Evolutionary conservation across 1,140 invertebrate species (phyloP).

Genomic region (Antheraea mylitta): DNA sequence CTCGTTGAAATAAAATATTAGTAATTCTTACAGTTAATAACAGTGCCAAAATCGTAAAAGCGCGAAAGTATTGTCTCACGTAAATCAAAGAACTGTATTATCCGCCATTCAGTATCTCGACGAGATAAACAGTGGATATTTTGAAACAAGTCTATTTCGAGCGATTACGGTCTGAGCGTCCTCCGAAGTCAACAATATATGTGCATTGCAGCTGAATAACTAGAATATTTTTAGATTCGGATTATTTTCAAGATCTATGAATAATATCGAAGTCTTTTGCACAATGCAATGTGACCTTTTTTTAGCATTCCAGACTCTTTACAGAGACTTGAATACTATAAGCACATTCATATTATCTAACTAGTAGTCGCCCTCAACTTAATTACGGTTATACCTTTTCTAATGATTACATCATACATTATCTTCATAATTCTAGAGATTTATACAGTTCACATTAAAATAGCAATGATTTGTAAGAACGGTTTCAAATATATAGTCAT

Average conservation of each 20-base stretch:
- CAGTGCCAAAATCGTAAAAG: conserved; percentile 19
- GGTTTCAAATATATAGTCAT: no score
- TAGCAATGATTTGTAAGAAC: no score
- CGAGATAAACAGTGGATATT: conserved; percentile 26
- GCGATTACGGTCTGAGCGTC: conserved; percentile 15
- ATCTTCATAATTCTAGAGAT: no score
- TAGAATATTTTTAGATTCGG: background rate
- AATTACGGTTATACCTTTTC: no score
- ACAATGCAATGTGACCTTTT: background rate
- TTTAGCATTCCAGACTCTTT: no score
- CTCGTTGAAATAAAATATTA: background rate
- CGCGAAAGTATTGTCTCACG: conserved; percentile 11
- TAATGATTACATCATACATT: no score
- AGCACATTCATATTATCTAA: no score
- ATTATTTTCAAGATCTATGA: background rate
- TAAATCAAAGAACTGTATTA: conserved; percentile 26
- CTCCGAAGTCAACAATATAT: conserved; percentile 5
- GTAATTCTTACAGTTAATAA: background rate
- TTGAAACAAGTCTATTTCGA: conserved; percentile 22
- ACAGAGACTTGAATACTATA: no score
- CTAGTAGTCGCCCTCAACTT: no score
- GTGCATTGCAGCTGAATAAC: background rate
- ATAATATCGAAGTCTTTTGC: background rate
- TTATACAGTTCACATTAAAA: no score
- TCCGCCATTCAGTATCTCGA: conserved; percentile 18